Evolutionary conservation across 2,113 vertebrate species (phyloP).

Genomic region (Hypomesus transpacificus): DNA sequence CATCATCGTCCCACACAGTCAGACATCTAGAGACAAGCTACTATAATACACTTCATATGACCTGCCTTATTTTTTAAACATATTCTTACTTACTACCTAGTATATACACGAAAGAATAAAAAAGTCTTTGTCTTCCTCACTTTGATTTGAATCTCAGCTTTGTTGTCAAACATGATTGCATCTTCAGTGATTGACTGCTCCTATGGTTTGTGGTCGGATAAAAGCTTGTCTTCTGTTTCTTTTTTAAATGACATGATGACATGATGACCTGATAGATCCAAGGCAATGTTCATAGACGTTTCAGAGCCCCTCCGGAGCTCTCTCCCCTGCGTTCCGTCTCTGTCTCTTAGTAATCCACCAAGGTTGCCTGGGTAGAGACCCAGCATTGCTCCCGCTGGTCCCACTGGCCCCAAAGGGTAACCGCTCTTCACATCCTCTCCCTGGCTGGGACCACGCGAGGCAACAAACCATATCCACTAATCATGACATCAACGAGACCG

Average conservation of each 20-base stretch:
- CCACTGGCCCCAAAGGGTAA: conserved; percentile 7
- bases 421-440: conserved; percentile 6
- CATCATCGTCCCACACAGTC: conserved; percentile 72
- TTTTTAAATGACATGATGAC: conserved; percentile 40
- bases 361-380: neutral
- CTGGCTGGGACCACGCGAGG: conserved; percentile 50
- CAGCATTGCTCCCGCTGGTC: neutral
- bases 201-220: conserved; percentile 35
- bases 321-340: conserved; percentile 15
- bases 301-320: conserved; percentile 37
- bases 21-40: conserved; percentile 54
- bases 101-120: conserved; percentile 66
- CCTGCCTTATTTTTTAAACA: conserved; percentile 35
- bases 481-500: conserved; percentile 74
- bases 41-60: conserved; percentile 47
- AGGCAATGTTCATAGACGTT: conserved; percentile 43
- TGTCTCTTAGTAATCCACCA: neutral
- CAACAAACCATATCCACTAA: conserved; percentile 70
- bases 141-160: conserved; percentile 35
- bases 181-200: conserved; percentile 35
- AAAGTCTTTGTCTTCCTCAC: conserved; percentile 52
- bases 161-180: conserved; percentile 44
- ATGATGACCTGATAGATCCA: conserved; percentile 43
- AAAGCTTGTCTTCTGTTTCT: conserved; percentile 28
- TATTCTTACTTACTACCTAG: conserved; percentile 37